Base-by-base conservation (phyloP, 2,797 vertebrate genomes). In the Erithacus rubecula region DNA sequence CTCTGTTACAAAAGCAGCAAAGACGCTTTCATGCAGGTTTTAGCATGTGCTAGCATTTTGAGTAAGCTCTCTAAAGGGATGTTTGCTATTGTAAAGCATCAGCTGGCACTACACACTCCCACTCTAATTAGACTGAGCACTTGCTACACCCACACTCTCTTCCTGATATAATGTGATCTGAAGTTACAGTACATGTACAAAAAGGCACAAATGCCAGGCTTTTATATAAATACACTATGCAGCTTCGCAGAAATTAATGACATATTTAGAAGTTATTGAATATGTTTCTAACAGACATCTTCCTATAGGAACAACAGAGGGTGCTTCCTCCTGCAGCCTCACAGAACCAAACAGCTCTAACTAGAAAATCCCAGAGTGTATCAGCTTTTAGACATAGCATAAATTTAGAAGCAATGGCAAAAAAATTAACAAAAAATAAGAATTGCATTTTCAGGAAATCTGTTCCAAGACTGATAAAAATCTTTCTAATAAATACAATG, bases 61-160 rank as follows among this genome's bases (percentile, higher is more conserved):
- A 83, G 1, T 52, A 77, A 46, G 14, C 21, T 62, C 29, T 65
- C 47, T 41, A 34, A 22, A 53, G 13, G 4, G 4, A 84, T 2
- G 1, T 27, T 55, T 84, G 8, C 17, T 47, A 21, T 2, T 15
- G 36, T 23, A 55, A 51, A 87, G 32, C 55, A 55, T 17, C 41
- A 65, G 22, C 20, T 49, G 47, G 46, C 15, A 39, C 68, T 70
- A 43, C 1, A 5, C 60, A 32, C 27, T 70, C 60, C 34, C 1
- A 1, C 41, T 60, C 32, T 60, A 55, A 55, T 41, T n/a, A 71
- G 37, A 47, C 16, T 0, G 0, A 32, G 19, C 21, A 65, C 34
- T 46, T 76, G 55, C 22, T 86, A 77, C 32, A 68, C 10, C 49
- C 41, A 55, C 4, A 1, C 41, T 29, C 17, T 44, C 76, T 46